phyloP scores from a whole-genome alignment of 2,797 vertebrate genomes.

The Spea hammondii region DNA sequence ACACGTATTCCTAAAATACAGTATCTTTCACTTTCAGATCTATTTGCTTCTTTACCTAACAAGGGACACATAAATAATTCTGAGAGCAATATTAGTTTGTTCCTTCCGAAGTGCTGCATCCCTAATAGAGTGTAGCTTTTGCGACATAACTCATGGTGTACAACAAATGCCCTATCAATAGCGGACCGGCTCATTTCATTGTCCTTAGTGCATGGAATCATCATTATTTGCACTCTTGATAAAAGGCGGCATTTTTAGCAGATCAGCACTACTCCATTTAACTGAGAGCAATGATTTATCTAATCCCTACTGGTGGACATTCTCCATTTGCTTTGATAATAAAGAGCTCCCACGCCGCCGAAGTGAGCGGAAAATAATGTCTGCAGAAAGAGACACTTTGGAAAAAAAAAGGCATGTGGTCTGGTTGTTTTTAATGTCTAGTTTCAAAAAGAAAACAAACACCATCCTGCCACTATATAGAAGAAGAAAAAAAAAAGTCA shows the following conservation, averaged over 20 bases:
- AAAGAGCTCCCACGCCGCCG: slow-evolving; percentile 62
- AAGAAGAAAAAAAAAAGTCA: background rate
- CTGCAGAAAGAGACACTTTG: slow-evolving; percentile 31
- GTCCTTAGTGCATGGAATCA: slow-evolving; percentile 65
- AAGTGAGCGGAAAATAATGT: slow-evolving; percentile 43
- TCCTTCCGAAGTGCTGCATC: slow-evolving; percentile 58
- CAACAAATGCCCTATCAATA: slow-evolving; percentile 67
- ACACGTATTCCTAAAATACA: slow-evolving; percentile 32
- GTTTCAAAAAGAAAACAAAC: background rate
- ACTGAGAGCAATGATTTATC: slow-evolving; percentile 77
- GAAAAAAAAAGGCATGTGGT: background rate
- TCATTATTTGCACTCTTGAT: slow-evolving; percentile 71
- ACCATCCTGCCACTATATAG: background rate
- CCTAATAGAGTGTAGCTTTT: slow-evolving; percentile 60
- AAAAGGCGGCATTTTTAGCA: slow-evolving; percentile 69
- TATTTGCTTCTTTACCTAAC: slow-evolving; percentile 48
- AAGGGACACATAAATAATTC: slow-evolving; percentile 51
- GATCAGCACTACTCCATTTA: slow-evolving; percentile 79
- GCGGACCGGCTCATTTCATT: slow-evolving; percentile 67
- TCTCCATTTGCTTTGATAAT: slow-evolving; percentile 68
- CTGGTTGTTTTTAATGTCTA: background rate
- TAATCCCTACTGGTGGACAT: slow-evolving; percentile 62
- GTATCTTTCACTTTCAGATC: slow-evolving; percentile 29
- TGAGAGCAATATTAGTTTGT: slow-evolving; percentile 58
- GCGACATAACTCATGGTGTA: slow-evolving; percentile 62